Conservation (phyloP, 1,140 invertebrate genomes). For the Calosoma granatense region DNA sequence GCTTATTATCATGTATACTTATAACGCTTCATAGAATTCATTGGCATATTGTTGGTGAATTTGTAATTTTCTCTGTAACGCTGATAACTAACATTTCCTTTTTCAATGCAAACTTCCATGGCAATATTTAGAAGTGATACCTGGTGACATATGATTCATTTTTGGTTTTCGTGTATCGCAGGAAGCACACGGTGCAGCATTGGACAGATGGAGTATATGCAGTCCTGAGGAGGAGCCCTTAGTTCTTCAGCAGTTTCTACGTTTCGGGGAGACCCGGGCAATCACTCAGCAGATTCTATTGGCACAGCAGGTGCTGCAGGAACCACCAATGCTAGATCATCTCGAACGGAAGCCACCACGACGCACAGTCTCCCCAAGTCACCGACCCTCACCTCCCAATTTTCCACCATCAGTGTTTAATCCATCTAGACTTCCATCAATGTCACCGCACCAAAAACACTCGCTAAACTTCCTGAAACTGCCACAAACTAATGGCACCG, state of each 20-base stretch:
- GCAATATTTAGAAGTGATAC: too few relatives aligned
- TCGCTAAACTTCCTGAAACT: conserved; percentile 30
- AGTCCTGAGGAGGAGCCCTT: conserved; percentile 75
- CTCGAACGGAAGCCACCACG: conserved; percentile 28
- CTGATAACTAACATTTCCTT: too few relatives aligned
- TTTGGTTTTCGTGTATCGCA: conserved; percentile 26
- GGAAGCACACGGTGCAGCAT: conserved; percentile 60
- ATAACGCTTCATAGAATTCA: too few relatives aligned
- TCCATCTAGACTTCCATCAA: conserved; percentile 35
- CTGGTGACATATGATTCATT: not conserved
- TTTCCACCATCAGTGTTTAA: conserved; percentile 39
- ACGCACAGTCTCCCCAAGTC: conserved; percentile 55
- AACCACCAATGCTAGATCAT: conserved; percentile 34
- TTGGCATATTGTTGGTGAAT: too few relatives aligned
- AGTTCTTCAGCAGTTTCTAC: conserved; percentile 76
- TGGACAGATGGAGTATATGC: conserved; percentile 75
- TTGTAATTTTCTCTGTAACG: too few relatives aligned
- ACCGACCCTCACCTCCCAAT: conserved; percentile 47
- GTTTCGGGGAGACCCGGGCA: conserved; percentile 72
- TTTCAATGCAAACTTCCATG: too few relatives aligned
- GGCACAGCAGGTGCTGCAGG: conserved; percentile 45
- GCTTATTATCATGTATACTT: too few relatives aligned
- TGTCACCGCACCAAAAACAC: conserved; percentile 41
- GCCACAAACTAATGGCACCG: conserved; percentile 24
- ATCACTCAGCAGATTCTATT: conserved; percentile 71